Conservation (phyloP, 2,113 vertebrate species). For the Oxygymnocypris stewartii region DNA sequence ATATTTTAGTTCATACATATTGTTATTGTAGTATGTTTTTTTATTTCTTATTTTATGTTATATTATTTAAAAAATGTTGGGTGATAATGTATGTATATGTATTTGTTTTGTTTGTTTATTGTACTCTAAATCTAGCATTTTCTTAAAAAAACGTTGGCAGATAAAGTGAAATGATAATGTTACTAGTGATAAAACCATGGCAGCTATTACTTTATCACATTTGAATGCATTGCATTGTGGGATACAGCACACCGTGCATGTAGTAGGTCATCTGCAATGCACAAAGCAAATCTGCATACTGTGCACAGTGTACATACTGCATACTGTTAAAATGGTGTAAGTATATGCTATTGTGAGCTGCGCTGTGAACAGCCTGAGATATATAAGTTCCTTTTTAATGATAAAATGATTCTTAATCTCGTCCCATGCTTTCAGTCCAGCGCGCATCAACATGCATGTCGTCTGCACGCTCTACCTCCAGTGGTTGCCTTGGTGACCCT, state of each 20-base stretch:
- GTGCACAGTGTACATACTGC: neutral
- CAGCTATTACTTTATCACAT: neutral
- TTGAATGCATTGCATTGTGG: neutral
- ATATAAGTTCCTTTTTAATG: neutral
- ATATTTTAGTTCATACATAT: neutral
- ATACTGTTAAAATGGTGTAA: neutral
- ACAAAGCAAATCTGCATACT: neutral
- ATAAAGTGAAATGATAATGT: neutral
- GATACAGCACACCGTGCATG: neutral
- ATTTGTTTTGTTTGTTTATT: neutral
- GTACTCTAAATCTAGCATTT: neutral
- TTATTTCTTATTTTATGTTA: neutral
- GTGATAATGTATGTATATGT: neutral
- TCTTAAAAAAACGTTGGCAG: neutral
- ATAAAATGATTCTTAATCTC: neutral
- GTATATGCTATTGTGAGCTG: neutral
- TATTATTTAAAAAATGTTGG: neutral
- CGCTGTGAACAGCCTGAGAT: neutral
- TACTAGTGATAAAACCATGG: neutral
- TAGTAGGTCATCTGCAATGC: neutral
- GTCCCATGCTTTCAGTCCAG: slow-evolving; percentile 32
- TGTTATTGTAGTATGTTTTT: neutral
- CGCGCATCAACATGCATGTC: slow-evolving; percentile 33
- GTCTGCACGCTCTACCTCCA: slow-evolving; percentile 59
- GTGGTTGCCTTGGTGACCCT: slow-evolving; percentile 71